These are phyloP conservation scores for Unio delphinus DNA, from an alignment of 2,888 invertebrate genomes.

Conservation along the genomic window DNA sequence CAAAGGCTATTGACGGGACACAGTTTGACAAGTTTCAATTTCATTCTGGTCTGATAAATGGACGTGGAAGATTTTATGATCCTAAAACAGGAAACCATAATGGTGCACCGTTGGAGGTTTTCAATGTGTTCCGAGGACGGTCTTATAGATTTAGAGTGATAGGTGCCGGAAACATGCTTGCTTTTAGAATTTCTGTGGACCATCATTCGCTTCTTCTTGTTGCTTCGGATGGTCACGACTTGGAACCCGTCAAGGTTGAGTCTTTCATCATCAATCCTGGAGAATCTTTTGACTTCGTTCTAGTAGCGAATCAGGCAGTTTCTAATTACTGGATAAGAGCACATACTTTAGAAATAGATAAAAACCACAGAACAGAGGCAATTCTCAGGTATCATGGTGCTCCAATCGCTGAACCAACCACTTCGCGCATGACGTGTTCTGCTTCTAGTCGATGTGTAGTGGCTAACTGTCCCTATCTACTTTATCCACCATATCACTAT, in stretches of 20 bases:
- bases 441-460: slow-evolving; percentile 26
- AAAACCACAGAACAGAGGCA: slow-evolving; percentile 32
- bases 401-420: slow-evolving; percentile 24
- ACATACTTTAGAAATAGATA: slow-evolving; percentile 33
- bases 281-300: slow-evolving; percentile 54
- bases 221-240: slow-evolving; percentile 50
- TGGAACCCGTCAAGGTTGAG: slow-evolving; percentile 41
- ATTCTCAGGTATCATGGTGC: slow-evolving; percentile 43
- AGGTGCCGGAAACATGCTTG: slow-evolving; percentile 42
- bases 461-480: slow-evolving; percentile 48
- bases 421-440: slow-evolving; percentile 22
- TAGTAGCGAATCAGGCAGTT: slow-evolving; percentile 38
- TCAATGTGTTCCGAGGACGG: slow-evolving; percentile 24
- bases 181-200: slow-evolving; percentile 51
- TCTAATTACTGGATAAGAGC: slow-evolving; percentile 57
- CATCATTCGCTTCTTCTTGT: slow-evolving; percentile 43
- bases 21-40: slow-evolving; percentile 31
- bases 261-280: slow-evolving; percentile 50
- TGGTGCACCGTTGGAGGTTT: slow-evolving; percentile 39
- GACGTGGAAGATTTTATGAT: slow-evolving; percentile 43
- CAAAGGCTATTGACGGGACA: slow-evolving; percentile 31
- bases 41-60: slow-evolving; percentile 54
- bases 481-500: slow-evolving; percentile 25
- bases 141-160: slow-evolving; percentile 52
- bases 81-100: slow-evolving; percentile 23